Base-by-base conservation (phyloP, 2,888 invertebrate genomes). In the Andrena hattorfiana region DNA sequence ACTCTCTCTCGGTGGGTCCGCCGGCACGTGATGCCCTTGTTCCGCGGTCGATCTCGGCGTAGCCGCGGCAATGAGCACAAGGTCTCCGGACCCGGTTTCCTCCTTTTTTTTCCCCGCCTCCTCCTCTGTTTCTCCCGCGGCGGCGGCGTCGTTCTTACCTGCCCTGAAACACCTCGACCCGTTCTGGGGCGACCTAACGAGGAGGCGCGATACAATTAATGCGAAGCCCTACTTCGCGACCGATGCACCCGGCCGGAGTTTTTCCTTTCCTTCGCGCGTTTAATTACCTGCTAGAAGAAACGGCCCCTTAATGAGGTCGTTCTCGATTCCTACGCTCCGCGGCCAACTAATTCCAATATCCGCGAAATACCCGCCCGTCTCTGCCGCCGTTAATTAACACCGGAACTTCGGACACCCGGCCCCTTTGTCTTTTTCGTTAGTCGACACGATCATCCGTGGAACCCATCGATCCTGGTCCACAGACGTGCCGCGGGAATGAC, bases 111-210 rank as follows among this genome's bases (percentile, higher is more conserved):
- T 48, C 5, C 13, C 28, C 20, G 42, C 23, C 72, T 32, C 59
- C 64, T 59, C 59, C 54, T 59, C 48, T 48, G 28, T 62, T 54
- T 26, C 51, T 74, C 59, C 13, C 7, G 26, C 2, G 42, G 54
- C 23, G 16, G 28, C 20, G 51, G 32, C 42, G 28, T 26, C 56
- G 28, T 75, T 62, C 68, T 59, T 82, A 71, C 35, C 74, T 62
- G 78, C 70, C 84, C 77, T 78, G 80, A 83, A 85, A 87, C 84
- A 84, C 84, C 90, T 88, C 82, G 91, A 86, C 90, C 83, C 85
- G 90, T 91, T 91, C 90, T 90, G 84, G 90, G 86, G 87, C 91
- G 85, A 89, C 91, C 91, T 90, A 90, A 90, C 90, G 89, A 89
- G 88, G 85, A 89, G 88, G 85, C 76, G 79, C 87, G 91, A 89